phyloP scores from a whole-genome alignment of 2,113 vertebrate genomes.

The Oplegnathus fasciatus region DNA sequence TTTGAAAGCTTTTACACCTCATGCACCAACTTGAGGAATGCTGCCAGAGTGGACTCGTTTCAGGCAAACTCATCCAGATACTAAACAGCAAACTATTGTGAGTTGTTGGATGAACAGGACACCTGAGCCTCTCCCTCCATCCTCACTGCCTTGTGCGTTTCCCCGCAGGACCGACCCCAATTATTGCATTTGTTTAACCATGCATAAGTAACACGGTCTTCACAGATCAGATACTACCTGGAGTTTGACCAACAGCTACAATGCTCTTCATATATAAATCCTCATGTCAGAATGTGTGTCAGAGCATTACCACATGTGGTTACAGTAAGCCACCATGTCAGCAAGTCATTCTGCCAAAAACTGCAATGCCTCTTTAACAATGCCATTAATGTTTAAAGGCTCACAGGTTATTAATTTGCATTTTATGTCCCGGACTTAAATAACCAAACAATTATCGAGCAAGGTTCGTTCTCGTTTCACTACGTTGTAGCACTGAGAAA shows the following conservation, averaged over 20 bases:
- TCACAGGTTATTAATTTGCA: no score
- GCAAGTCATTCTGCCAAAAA: background rate
- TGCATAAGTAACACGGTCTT: no score
- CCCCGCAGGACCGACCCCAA: no score
- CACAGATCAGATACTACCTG: background rate
- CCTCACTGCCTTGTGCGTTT: background rate
- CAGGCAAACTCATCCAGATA: no score
- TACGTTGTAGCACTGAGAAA: background rate
- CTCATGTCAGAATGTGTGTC: background rate
- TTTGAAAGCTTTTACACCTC: no score
- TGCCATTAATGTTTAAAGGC: background rate
- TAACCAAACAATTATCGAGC: background rate
- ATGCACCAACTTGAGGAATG: no score
- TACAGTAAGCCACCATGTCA: background rate
- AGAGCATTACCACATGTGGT: background rate
- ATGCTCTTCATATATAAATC: background rate
- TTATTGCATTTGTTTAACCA: no score
- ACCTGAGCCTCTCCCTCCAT: background rate
- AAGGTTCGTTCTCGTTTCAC: background rate
- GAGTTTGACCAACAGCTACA: background rate
- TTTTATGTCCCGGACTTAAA: background rate
- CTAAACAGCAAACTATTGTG: background rate
- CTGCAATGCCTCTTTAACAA: background rate
- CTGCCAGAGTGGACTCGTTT: no score
- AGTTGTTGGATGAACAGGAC: background rate